phyloP scores from a whole-genome alignment of 2,797 vertebrate species.

The Arnoldichthys spilopterus region DNA sequence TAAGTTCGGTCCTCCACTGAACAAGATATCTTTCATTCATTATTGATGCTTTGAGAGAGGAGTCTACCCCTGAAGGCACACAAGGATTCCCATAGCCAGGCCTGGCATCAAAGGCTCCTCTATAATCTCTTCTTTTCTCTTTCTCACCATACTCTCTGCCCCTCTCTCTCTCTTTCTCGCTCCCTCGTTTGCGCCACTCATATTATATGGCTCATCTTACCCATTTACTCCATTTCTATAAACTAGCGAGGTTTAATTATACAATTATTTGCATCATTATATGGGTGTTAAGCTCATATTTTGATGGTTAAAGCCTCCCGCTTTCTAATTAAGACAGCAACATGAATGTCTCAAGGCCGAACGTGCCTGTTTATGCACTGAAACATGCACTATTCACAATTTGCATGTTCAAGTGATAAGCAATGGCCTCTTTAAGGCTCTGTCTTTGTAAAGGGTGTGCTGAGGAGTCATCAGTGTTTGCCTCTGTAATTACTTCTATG shows the following conservation, averaged over 20 bases:
- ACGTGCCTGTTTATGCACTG: background rate
- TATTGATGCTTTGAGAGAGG: slow-evolving; percentile 79
- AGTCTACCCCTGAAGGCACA: slow-evolving; percentile 75
- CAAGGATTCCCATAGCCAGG: slow-evolving; percentile 74
- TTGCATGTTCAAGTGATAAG: slow-evolving; percentile 8
- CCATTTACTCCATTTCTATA: slow-evolving; percentile 30
- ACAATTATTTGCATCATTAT: slow-evolving; percentile 52
- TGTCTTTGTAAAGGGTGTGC: slow-evolving; percentile 1
- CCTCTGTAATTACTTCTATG: slow-evolving; percentile 40
- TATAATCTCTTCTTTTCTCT: slow-evolving; percentile 74
- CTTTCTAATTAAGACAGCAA: slow-evolving; percentile 48
- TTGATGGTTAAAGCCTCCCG: slow-evolving; percentile 28
- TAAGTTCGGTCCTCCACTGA: slow-evolving; percentile 74
- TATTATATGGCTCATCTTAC: slow-evolving; percentile 41
- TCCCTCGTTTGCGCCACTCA: slow-evolving; percentile 6
- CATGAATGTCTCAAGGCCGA: slow-evolving; percentile 16
- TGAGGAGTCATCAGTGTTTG: slow-evolving; percentile 25
- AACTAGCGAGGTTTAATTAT: slow-evolving; percentile 47
- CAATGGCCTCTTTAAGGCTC: slow-evolving; percentile 13
- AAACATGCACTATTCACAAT: slow-evolving; percentile 12
- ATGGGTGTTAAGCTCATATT: slow-evolving; percentile 41
- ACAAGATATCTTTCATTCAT: slow-evolving; percentile 83
- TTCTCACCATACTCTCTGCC: slow-evolving; percentile 58
- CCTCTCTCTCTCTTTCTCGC: background rate
- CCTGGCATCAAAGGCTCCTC: slow-evolving; percentile 76